phyloP scores from a whole-genome alignment of 2,797 vertebrate species.

The Clarias pachynema region DNA sequence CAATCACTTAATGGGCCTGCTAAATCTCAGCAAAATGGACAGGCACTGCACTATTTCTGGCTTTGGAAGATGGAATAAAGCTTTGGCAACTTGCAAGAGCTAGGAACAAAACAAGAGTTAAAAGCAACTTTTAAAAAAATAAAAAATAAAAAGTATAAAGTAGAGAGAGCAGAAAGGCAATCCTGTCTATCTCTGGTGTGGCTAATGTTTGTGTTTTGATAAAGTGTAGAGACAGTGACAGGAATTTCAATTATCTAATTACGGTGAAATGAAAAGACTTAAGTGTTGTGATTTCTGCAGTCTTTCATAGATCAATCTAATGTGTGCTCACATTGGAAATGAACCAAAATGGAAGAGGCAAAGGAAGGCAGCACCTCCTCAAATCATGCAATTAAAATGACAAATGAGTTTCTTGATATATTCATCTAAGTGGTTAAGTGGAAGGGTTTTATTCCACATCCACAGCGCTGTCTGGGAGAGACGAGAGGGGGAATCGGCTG shows the following conservation, averaged over 20 bases:
- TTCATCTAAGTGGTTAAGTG: constrained; percentile 99
- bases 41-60: constrained; percentile 87
- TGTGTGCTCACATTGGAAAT: constrained; percentile 95
- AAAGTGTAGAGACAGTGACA: constrained; percentile 99
- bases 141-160: constrained; percentile 58
- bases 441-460: constrained; percentile 94
- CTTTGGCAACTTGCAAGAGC: constrained; percentile 75
- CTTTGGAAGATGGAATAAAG: constrained; percentile 83
- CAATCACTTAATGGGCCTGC: constrained; percentile 95
- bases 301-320: constrained; percentile 98
- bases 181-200: constrained; percentile 79
- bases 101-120: constrained; percentile 62
- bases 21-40: constrained; percentile 90
- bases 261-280: constrained; percentile 99
- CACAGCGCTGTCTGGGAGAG: constrained; percentile 85
- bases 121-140: constrained; percentile 44
- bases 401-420: constrained; percentile 99
- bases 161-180: constrained; percentile 77
- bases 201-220: constrained; percentile 81
- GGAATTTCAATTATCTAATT: constrained; percentile 99
- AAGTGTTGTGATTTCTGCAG: constrained; percentile 98
- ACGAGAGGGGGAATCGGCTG: constrained; percentile 77
- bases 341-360: constrained; percentile 94
- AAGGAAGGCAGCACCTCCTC: constrained; percentile 96
- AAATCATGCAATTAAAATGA: constrained; percentile 99